Evolutionary conservation across 35 echinoderm and acorn worm genomes (phyloP), one percentile per base, ranked within the genome.

Genomic region (Acanthaster planci): DNA sequence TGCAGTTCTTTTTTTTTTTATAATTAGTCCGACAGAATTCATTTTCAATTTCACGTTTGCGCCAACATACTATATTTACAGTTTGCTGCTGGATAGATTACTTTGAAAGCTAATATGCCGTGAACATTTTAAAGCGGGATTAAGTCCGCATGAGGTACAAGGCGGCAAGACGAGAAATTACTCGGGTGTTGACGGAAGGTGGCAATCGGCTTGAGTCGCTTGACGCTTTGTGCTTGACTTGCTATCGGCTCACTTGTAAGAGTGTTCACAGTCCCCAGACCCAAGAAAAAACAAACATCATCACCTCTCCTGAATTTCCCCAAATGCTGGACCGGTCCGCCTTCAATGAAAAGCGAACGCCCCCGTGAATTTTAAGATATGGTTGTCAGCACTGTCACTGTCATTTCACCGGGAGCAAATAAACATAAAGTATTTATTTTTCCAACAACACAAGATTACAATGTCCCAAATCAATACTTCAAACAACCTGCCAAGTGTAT

Each of bases 121-220:
- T 72, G 64, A 72, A 29, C 10, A 29, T 72, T 72, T 72, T 72
- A 12, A 72, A 72, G 34, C 26, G 26, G 64, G 64, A 72, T 72
- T 72, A 72, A 72, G 64, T 72, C 30, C 10, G 64, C 26, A 35
- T 12, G 42, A 47, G 42, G 12, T 47, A 12, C 42, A 47, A 47
- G 42, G 42, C 42, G 42, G 64, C 26, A 72, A 72, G 64, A 29
- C 14, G 64, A 72, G 64, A 72, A 47, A 47, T 47, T 4, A 47
- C 42, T 47, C 12, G 42, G 64, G 64, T 72, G 64, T 72, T 72
- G 64, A 72, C 10, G 34, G 64, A 72, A 72, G 64, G 64, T 34
- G 64, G 64, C 64, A 72, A 72, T 31, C 42, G 42, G 42, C 42
- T 47, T 47, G 42, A 47, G 4, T 4, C 34, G 56, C 56, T 59